phyloP scores from a whole-genome alignment of 2,113 vertebrate genomes.

The Xiphorhynchus elegans region DNA sequence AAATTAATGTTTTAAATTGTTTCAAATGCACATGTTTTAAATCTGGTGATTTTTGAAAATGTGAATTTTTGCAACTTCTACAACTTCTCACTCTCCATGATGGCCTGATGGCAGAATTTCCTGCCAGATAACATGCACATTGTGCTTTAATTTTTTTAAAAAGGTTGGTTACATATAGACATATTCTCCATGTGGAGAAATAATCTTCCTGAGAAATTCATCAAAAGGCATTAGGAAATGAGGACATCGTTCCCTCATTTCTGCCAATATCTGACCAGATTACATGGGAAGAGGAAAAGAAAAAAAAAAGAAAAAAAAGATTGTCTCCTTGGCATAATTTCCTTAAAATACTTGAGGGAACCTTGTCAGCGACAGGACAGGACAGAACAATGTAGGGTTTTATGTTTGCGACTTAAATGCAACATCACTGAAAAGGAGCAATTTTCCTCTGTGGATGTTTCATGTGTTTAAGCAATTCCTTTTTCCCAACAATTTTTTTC shows the following conservation, averaged over 20 bases:
- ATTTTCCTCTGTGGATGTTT: neutral
- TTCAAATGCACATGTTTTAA: neutral
- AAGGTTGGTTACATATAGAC: neutral
- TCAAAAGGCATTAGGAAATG: neutral
- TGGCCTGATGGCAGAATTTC: neutral
- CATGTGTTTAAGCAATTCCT: neutral
- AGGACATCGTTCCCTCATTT: neutral
- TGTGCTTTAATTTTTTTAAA: neutral
- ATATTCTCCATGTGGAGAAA: neutral
- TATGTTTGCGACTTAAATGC: neutral
- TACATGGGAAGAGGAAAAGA: rapidly evolving
- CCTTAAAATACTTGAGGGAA: neutral
- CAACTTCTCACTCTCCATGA: neutral
- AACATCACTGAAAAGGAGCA: neutral
- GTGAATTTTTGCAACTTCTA: neutral
- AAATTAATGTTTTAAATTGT: neutral
- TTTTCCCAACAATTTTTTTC: neutral
- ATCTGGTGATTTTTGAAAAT: neutral
- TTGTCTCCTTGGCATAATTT: neutral
- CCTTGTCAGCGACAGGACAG: neutral
- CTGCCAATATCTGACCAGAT: neutral
- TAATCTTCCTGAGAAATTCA: neutral
- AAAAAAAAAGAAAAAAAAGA: too few species aligned
- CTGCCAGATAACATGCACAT: neutral
- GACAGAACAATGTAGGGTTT: neutral